These are phyloP conservation scores for Semotilus atromaculatus DNA, from an alignment of 2,797 vertebrate genomes.

Conservation along the genomic window DNA sequence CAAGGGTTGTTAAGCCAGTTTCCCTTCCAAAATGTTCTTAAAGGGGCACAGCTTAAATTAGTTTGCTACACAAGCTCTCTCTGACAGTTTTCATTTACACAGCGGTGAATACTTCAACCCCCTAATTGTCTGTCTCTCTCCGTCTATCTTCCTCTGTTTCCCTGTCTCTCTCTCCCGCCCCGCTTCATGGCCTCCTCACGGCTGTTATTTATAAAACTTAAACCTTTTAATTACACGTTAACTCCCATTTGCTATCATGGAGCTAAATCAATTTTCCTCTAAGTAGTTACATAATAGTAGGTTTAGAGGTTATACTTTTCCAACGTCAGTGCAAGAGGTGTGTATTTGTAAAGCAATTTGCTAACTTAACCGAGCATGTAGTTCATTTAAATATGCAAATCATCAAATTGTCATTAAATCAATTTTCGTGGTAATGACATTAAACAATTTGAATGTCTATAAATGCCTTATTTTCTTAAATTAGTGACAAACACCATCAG, in stretches of 20 bases:
- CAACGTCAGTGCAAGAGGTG: slow-evolving; percentile 18
- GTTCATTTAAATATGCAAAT: slow-evolving; percentile 44
- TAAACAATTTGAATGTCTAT: slow-evolving; percentile 15
- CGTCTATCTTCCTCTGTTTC: slow-evolving; percentile 10
- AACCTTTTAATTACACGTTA: slow-evolving; percentile 37
- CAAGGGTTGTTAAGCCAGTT: background rate
- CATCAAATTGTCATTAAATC: slow-evolving; percentile 27
- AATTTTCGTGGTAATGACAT: slow-evolving; percentile 15
- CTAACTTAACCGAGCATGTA: slow-evolving; percentile 23
- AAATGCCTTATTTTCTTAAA: background rate
- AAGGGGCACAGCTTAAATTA: background rate
- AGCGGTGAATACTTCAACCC: background rate
- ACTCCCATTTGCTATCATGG: slow-evolving; percentile 11
- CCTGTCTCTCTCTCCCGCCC: slow-evolving; percentile 18
- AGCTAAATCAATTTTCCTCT: slow-evolving; percentile 30
- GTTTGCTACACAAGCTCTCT: background rate
- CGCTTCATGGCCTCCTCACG: background rate
- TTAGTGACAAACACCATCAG: background rate
- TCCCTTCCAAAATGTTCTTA: background rate
- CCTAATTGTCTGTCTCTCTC: slow-evolving; percentile 5
- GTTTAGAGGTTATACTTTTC: slow-evolving; percentile 30
- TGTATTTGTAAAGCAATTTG: slow-evolving; percentile 23
- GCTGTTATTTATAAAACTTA: slow-evolving; percentile 31
- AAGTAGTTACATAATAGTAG: slow-evolving; percentile 31
- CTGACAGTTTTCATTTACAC: slow-evolving; percentile 6